Evolutionary conservation across 2,888 invertebrate species (phyloP), one percentile per base, ranked within the genome.

Genomic region (Melieria crassipennis): DNA sequence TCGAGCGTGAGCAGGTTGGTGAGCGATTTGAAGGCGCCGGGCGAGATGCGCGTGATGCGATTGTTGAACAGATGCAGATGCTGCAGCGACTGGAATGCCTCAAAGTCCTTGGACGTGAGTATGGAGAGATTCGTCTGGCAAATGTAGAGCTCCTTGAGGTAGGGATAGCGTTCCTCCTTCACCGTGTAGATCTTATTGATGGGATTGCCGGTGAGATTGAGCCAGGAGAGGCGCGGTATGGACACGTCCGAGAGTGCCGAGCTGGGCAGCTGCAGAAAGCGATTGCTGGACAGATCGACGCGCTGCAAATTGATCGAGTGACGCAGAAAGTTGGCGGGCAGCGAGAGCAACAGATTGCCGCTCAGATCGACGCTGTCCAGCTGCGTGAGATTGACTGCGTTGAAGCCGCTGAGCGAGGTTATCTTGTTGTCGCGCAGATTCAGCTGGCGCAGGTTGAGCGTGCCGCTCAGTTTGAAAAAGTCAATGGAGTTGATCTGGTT

Each of bases 191-290:
- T 91, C 80, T 92, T 91, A 42, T 91, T 89, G 70, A 96, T 88
- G 0, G 94, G 93, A 87, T 97, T 97, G 4, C 91, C 92, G 7
- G 95, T 94, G 79, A 97, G 89, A 83, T 96, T 96, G 4, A 97
- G 87, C 88, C 92, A 92, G 10, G 90, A 90, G 1, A 95, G 87
- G 4, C 90, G 91, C 0, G 93, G 92, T 58, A 94, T 87, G 65
- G 93, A 92, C 61, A 91, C 90, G 77, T 92, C 92, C 1, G 94
- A 92, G 46, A 95, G 87, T 0, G 93, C 92, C 10, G 91, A 90
- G 58, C 86, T 86, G 1, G 95, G 95, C 78, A 96, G 92, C 84
- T 94, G 92, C 76, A 91, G 90, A 78, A 96, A 93, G 67, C 92
- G 89, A 87, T 96, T 96, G 73, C 89, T 89, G 1, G 95, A 93